Conservation (phyloP, 2,113 vertebrate genomes). For the Thinocorus orbignyianus region DNA sequence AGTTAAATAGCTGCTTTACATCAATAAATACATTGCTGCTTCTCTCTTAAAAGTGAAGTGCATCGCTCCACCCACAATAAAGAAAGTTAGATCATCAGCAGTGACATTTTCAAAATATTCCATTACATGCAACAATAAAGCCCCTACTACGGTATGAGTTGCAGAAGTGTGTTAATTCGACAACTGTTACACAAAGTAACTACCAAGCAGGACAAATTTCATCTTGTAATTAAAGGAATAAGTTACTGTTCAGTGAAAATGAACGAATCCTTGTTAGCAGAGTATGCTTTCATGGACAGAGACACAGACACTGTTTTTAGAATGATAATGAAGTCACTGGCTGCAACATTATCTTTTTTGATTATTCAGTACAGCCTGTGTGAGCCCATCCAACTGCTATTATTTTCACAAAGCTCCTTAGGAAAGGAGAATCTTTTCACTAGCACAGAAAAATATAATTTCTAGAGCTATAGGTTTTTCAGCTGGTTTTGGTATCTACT, state of each 20-base stretch:
- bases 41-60: neutral
- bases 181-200: neutral
- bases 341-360: neutral
- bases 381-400: accelerated
- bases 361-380: neutral
- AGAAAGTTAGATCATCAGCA: neutral
- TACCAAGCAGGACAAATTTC: neutral
- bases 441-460: neutral
- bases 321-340: neutral
- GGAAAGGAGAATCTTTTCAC: neutral
- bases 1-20: neutral
- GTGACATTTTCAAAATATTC: neutral
- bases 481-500: neutral
- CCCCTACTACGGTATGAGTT: neutral
- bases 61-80: neutral
- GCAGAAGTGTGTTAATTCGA: neutral
- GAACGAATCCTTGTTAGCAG: neutral
- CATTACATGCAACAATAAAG: neutral
- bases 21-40: neutral
- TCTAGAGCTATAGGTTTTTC: neutral
- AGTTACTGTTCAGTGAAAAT: neutral
- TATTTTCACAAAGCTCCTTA: neutral
- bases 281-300: neutral
- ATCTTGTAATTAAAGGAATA: neutral
- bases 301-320: neutral